Conservation (phyloP, 37 sponge, comb jelly and placozoan species). For the Chondrilla cf. caribensis region DNA sequence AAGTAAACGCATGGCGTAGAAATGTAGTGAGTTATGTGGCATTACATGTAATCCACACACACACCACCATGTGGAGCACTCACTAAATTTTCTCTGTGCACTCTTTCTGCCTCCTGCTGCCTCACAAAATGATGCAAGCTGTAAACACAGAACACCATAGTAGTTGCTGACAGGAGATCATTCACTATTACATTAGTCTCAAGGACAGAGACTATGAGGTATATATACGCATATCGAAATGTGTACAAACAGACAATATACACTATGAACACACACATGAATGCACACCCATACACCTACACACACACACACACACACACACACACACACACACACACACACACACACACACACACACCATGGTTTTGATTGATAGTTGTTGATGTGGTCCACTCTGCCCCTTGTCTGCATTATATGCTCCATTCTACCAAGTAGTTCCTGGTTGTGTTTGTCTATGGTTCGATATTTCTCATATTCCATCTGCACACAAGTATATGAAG, state of each 20-base stretch:
- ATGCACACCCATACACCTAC: not conserved
- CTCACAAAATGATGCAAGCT: conserved; percentile 53
- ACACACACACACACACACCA: conserved; percentile 24
- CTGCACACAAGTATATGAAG: not conserved
- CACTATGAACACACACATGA: not conserved
- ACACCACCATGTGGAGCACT: not conserved
- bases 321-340: not conserved
- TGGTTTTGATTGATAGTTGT: conserved; percentile 63
- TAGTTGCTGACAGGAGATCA: not conserved
- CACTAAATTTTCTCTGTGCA: conserved; percentile 55
- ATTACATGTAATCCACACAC: not conserved
- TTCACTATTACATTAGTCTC: not conserved
- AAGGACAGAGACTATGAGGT: not conserved
- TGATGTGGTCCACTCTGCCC: conserved; percentile 77
- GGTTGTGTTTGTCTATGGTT: conserved; percentile 54
- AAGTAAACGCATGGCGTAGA: too few species aligned
- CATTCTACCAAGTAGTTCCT: conserved; percentile 64
- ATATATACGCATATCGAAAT: not conserved
- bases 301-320: not conserved
- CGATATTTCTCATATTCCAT: conserved; percentile 50
- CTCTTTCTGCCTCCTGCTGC: conserved; percentile 32
- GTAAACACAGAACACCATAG: not conserved
- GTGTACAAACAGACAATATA: not conserved
- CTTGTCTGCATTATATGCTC: conserved; percentile 73
- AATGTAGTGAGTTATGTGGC: too few species aligned